Evolutionary conservation across 2,113 vertebrate genomes (phyloP), one percentile per base, ranked within the genome.

Genomic region (Seriola rivoliana): DNA sequence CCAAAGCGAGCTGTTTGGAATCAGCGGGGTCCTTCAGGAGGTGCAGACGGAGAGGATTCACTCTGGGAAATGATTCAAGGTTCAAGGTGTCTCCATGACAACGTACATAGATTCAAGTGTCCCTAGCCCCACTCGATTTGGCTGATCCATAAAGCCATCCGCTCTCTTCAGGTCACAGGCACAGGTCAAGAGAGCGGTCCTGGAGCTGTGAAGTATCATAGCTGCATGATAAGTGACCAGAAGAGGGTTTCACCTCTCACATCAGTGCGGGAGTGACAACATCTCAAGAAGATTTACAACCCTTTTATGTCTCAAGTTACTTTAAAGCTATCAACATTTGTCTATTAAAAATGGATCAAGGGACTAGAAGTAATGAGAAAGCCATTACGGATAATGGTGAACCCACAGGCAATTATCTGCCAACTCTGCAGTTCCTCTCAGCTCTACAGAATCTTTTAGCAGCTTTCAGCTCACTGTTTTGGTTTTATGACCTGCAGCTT

Each of bases 71-170:
- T 50, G 55, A 75, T 44, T 46, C 46, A 38, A 8, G 38, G 62
- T 69, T 86, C 34, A 73, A 34, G 46, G 66, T 13, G 67, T 86
- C 68, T 72, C 88, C 73, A 85, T 77, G 75, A 79, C 73, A 86
- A 87, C 84, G 12, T 36, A 66, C 54, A 21, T 7, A 3, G 44
- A 81, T 46, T 59, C 14, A n/a, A 46, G 29, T 1, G 3, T 19
- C n/a, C 11, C 10, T 1, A 9, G 1, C 40, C 40, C 8, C 14
- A 48, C 46, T 13, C 3, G 3, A 36, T 44, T 42, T 34, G 38
- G 12, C 60, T 5, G 14, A 57, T 57, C 40, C 60, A 3, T 38
- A n/a, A 71, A 75, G 14, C 11, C 19, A 1, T 23, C 4, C 1
- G 17, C 19, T 67, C 11, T 21, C 36, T 23, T 32, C 9, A 2